Conservation (phyloP, 2,888 invertebrate genomes). For the Protonemura montana region DNA sequence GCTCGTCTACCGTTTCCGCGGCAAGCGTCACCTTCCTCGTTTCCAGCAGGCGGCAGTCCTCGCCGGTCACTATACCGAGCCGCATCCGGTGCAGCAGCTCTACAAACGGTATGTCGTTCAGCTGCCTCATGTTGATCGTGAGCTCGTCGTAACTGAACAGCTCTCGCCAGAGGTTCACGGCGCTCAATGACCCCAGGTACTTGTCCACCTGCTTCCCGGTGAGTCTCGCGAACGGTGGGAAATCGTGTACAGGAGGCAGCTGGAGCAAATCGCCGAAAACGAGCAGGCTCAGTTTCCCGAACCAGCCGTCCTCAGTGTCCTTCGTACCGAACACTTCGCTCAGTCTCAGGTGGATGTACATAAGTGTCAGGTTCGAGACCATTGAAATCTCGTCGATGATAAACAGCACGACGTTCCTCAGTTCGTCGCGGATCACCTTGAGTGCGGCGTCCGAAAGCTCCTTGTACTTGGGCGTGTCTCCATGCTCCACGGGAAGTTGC, state of each 20-base stretch:
- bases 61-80: constrained; percentile 44
- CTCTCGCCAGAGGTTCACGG: constrained; percentile 37
- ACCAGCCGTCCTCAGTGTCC: constrained; percentile 54
- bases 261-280: constrained; percentile 55
- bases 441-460: constrained; percentile 52
- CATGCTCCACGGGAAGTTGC: constrained; percentile 55
- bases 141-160: constrained; percentile 47
- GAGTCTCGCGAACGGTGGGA: constrained; percentile 53
- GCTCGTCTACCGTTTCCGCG: background rate
- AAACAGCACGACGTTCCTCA: constrained; percentile 53
- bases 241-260: constrained; percentile 54
- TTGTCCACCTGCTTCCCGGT: constrained; percentile 51
- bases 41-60: constrained; percentile 33
- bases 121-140: constrained; percentile 48
- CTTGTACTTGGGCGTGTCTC: constrained; percentile 53
- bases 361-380: constrained; percentile 52
- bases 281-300: constrained; percentile 53
- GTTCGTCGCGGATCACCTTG: constrained; percentile 51
- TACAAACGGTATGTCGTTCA: constrained; percentile 41
- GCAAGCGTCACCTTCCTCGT: background rate
- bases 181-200: constrained; percentile 46
- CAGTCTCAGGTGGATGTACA: constrained; percentile 52
- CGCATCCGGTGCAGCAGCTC: constrained; percentile 43
- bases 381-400: constrained; percentile 54
- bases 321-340: constrained; percentile 54